phyloP scores from a whole-genome alignment of 2,888 invertebrate species.

The Idaea straminata region DNA sequence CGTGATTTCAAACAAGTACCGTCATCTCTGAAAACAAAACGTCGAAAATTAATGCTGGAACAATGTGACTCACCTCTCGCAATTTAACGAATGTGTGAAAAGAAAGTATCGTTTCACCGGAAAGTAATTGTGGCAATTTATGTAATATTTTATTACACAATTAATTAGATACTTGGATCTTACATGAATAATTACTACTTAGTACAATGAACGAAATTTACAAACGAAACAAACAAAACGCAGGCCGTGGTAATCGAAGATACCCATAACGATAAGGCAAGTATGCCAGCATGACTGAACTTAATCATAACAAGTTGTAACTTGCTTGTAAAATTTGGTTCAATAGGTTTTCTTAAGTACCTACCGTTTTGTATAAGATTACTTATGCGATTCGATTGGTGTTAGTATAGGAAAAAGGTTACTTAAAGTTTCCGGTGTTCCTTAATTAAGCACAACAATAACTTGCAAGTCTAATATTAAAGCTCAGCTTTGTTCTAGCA shows the following conservation, averaged over 20 bases:
- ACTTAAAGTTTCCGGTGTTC: too few species aligned
- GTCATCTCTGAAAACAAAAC: constrained; percentile 33
- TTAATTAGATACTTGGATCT: constrained; percentile 20
- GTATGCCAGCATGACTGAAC: not conserved
- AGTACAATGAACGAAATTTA: not conserved
- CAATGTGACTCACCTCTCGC: constrained; percentile 33
- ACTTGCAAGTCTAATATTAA: too few species aligned
- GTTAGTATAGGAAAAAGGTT: too few species aligned
- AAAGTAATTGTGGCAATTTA: constrained; percentile 42
- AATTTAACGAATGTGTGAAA: constrained; percentile 48
- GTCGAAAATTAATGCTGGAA: constrained; percentile 33
- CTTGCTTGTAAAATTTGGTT: not conserved
- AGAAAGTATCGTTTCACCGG: constrained; percentile 47
- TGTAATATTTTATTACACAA: constrained; percentile 27
- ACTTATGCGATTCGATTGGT: too few species aligned
- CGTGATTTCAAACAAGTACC: constrained; percentile 33
- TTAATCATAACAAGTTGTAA: not conserved
- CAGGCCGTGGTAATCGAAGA: not conserved
- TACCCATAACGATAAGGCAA: not conserved
- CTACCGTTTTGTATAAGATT: too few species aligned
- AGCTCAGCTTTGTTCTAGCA: too few species aligned
- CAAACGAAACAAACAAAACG: not conserved
- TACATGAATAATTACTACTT: constrained; percentile 10
- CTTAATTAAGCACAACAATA: too few species aligned
- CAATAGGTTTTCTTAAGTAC: too few species aligned